Evolutionary conservation across 2,797 vertebrate species (phyloP), one percentile per base, ranked within the genome.

Genomic region (Petrocephalus schoutedeni): DNA sequence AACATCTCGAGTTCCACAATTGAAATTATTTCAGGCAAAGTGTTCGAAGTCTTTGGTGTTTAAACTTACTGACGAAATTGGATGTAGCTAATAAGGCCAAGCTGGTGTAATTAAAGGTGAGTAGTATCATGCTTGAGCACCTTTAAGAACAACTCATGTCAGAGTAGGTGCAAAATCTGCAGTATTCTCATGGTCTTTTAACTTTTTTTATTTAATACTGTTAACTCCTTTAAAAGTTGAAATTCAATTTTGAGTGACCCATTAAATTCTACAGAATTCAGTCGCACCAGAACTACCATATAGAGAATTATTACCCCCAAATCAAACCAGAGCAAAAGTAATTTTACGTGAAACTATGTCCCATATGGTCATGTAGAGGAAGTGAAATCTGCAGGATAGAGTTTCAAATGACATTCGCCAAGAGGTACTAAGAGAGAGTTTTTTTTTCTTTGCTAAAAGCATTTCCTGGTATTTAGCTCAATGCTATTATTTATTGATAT

Each of bases 381-480:
- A 77, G 71, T 41, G 36, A n/a, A 45, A 77, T 77, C 16, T 77
- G 36, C 71, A 77, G 36, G 71, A 45, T 45, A 16, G 16, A 77
- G 16, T 77, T n/a, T 77, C 71, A 77, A 6, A 77, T 77, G 71
- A 77, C 36, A 77, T 77, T 41, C 19, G 16, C 71, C 16, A 0
- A 14, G 36, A 77, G 32, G 71, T 14, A 77, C 36, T 77, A 77
- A 77, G 16, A 45, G 16, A 3, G 16, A 77, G 36, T 45, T 0
- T 77, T 57, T 77, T 77, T 77, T 77, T 41, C 36, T 77, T 45
- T 77, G 71, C 71, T 77, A 77, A 77, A 77, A 77, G 71, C 71
- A 77, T 77, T 77, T 45, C 41, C 71, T 77, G 41, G 36, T 77
- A 77, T 77, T 77, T 77, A 45, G 32, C 41, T 77, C 71, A n/a